Conservation (phyloP, 2,888 invertebrate species). For the Phytoseiulus persimilis region DNA sequence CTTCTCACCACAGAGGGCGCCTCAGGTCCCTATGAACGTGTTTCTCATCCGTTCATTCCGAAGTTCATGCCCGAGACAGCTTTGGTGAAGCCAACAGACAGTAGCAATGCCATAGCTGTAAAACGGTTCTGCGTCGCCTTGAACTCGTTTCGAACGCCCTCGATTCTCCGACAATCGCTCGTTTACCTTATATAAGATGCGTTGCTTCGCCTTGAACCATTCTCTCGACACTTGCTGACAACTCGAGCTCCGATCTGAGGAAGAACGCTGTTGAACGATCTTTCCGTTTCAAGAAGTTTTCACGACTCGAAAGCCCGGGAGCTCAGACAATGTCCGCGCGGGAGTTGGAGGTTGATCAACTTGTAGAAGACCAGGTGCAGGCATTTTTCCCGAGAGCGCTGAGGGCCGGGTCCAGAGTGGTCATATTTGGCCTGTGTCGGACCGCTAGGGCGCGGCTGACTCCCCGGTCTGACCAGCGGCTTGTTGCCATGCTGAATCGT, state of each 20-base stretch:
- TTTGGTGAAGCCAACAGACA: background rate
- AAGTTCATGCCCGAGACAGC: too few species aligned
- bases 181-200: background rate
- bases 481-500: background rate
- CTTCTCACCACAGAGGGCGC: background rate
- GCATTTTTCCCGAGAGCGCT: background rate
- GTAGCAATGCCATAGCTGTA: background rate
- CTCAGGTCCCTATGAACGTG: background rate
- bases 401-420: background rate
- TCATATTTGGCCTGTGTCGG: background rate
- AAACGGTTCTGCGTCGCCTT: background rate
- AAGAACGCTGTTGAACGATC: too few species aligned
- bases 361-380: too few species aligned
- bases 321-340: too few species aligned
- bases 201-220: background rate
- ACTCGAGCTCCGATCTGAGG: background rate
- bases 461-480: background rate
- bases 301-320: too few species aligned
- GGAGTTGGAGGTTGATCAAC: too few species aligned
- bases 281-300: too few species aligned
- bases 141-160: background rate
- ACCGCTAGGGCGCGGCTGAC: background rate
- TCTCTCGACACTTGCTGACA: background rate
- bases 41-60: background rate
- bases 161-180: background rate